Conservation (phyloP, 2,797 vertebrate species). For the Linurgus olivaceus region DNA sequence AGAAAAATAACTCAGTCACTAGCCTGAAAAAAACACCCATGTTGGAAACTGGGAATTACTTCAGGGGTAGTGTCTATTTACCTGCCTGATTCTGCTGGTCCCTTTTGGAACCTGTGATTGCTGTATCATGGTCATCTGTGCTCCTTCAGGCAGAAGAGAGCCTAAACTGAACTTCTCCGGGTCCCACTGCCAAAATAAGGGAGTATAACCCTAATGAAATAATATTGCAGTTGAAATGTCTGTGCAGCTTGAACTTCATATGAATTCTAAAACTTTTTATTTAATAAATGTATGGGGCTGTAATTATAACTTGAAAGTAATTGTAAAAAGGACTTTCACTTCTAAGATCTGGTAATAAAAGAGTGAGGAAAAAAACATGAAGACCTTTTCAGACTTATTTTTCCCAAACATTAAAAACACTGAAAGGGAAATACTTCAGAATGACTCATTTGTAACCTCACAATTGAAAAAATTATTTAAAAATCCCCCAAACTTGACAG, state of each 20-base stretch:
- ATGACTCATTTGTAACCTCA: slow-evolving; percentile 28
- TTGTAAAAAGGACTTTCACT: background rate
- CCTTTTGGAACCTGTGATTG: background rate
- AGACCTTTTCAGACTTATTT: slow-evolving; percentile 24
- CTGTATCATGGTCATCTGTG: background rate
- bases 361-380: background rate
- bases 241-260: background rate
- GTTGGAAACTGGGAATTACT: background rate
- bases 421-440: slow-evolving; percentile 17
- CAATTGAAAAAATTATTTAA: slow-evolving; percentile 45
- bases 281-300: background rate
- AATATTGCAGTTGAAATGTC: background rate
- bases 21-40: background rate
- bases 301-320: slow-evolving; percentile 3
- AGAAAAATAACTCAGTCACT: background rate
- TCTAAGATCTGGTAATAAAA: slow-evolving; percentile 3
- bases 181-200: background rate
- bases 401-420: slow-evolving; percentile 5
- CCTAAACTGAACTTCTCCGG: background rate
- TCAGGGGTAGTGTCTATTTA: background rate
- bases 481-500: slow-evolving; percentile 30
- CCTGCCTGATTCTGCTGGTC: background rate
- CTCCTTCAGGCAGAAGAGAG: background rate
- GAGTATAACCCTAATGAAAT: background rate
- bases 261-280: background rate